These are phyloP conservation scores for Ahaetulla prasina DNA, from an alignment of 2,113 vertebrate species.

Conservation along the genomic window DNA sequence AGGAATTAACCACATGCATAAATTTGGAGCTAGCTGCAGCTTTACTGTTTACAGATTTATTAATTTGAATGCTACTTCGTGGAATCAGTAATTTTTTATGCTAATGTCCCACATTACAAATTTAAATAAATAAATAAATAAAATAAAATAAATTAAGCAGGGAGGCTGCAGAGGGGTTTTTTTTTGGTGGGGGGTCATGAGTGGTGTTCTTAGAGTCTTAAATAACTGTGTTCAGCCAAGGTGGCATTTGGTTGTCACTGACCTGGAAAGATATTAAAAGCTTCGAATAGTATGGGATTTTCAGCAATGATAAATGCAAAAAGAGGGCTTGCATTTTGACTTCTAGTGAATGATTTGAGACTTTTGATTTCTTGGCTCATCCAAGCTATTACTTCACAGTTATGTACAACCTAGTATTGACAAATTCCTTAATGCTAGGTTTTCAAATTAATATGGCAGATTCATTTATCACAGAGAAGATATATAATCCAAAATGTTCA, in stretches of 20 bases:
- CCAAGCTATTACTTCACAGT: background rate
- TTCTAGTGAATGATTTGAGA: background rate
- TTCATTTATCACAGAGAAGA: background rate
- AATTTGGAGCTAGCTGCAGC: background rate
- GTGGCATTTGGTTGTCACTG: background rate
- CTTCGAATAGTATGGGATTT: background rate
- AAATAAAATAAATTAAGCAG: too few relatives aligned
- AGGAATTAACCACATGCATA: background rate
- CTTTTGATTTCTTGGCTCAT: background rate
- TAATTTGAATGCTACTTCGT: background rate
- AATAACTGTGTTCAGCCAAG: background rate
- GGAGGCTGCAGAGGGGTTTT: background rate
- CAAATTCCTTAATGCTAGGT: background rate
- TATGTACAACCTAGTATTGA: background rate
- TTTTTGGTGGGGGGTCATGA: background rate
- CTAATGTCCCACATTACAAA: background rate
- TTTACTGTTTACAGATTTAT: background rate
- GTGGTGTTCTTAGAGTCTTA: background rate
- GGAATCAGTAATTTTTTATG: background rate
- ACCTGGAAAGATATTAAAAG: background rate
- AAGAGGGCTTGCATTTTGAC: background rate
- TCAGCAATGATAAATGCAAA: background rate
- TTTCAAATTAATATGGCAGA: background rate
- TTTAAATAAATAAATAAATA: too few relatives aligned
- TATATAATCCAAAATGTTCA: background rate